These are phyloP conservation scores for Tinea pellionella DNA, from an alignment of 2,888 invertebrate species.

Conservation along the genomic window DNA sequence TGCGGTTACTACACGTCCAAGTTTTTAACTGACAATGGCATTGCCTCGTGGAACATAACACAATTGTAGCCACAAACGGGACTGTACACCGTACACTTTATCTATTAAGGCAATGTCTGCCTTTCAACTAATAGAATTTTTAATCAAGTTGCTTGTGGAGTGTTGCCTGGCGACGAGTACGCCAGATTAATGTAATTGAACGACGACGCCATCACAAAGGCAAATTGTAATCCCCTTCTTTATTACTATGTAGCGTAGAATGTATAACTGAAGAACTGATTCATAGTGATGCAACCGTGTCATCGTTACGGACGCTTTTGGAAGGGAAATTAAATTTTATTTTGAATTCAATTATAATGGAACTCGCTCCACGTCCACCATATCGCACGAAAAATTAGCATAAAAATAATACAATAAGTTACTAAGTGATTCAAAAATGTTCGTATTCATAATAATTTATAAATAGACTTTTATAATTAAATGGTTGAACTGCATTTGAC, in stretches of 20 bases:
- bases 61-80: conserved; percentile 1
- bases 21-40: conserved; percentile 7
- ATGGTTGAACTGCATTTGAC: neutral
- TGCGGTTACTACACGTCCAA: neutral
- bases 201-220: conserved; percentile 65
- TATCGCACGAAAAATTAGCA: no score
- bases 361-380: no score
- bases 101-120: conserved; percentile 59
- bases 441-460: neutral
- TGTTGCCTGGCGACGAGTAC: conserved; percentile 40
- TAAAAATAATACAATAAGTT: no score
- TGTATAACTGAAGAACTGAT: neutral
- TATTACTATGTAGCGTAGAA: conserved; percentile 34
- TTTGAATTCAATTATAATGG: no score
- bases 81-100: conserved; percentile 39
- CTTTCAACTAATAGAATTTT: conserved; percentile 69
- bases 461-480: neutral
- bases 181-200: conserved; percentile 68
- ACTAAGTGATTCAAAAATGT: neutral
- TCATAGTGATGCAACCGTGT: neutral
- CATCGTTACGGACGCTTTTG: neutral
- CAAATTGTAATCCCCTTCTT: conserved; percentile 66
- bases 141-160: conserved; percentile 64
- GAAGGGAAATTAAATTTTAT: no score
- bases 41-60: neutral